phyloP scores from a whole-genome alignment of 1,140 invertebrate species.

The Drosophila repletoides region DNA sequence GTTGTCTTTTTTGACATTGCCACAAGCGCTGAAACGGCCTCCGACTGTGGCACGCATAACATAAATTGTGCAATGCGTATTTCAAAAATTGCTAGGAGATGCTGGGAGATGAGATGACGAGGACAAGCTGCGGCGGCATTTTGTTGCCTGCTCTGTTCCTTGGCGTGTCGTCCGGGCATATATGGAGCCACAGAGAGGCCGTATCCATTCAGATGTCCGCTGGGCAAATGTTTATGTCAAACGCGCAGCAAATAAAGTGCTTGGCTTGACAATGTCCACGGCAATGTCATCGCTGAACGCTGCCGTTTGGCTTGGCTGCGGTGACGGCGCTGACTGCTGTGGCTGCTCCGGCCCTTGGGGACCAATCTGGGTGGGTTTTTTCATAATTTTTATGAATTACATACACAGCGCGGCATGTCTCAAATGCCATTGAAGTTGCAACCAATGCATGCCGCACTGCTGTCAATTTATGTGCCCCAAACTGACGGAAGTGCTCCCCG shows the following conservation, averaged over 20 bases:
- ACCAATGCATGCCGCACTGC: neutral
- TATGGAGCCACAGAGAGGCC: slow-evolving; percentile 74
- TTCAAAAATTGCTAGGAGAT: slow-evolving; percentile 70
- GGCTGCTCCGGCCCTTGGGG: slow-evolving; percentile 56
- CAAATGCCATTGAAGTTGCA: slow-evolving; percentile 44
- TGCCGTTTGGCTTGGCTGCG: slow-evolving; percentile 22
- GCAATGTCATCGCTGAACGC: slow-evolving; percentile 61
- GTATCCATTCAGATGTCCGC: slow-evolving; percentile 76
- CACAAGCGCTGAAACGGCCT: slow-evolving; percentile 28
- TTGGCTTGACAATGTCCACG: slow-evolving; percentile 74
- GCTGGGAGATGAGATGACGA: slow-evolving; percentile 54
- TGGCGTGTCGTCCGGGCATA: slow-evolving; percentile 69
- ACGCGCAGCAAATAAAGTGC: slow-evolving; percentile 78
- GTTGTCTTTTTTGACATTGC: slow-evolving; percentile 54
- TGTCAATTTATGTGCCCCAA: slow-evolving; percentile 12
- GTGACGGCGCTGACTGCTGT: slow-evolving; percentile 32
- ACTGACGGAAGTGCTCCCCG: slow-evolving; percentile 35
- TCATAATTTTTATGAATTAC: slow-evolving; percentile 79
- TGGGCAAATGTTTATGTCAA: slow-evolving; percentile 80
- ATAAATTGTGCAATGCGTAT: slow-evolving; percentile 79
- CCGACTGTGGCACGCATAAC: slow-evolving; percentile 68
- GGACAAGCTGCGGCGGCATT: slow-evolving; percentile 22
- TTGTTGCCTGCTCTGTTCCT: slow-evolving; percentile 31
- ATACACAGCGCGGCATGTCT: slow-evolving; percentile 30
- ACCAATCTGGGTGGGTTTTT: slow-evolving; percentile 75